These are phyloP conservation scores for Lophotis ruficrista DNA, from an alignment of 2,113 vertebrate genomes.

Conservation along the genomic window DNA sequence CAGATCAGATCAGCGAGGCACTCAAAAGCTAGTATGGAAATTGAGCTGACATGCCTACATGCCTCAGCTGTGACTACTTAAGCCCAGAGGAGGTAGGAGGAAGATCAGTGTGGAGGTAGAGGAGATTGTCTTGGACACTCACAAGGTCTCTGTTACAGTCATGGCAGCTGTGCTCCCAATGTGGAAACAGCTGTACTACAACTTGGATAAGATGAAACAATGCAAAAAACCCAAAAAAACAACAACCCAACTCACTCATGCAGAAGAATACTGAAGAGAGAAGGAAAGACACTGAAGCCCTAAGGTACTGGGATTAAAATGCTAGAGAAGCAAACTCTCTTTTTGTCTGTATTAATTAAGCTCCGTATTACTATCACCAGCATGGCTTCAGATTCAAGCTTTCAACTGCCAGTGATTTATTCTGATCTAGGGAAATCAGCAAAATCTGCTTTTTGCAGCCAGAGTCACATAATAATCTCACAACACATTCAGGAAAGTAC, in stretches of 20 bases:
- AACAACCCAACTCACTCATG: not conserved
- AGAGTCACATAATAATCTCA: not conserved
- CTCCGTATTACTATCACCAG: not conserved
- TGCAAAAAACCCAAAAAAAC: not conserved
- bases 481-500: not conserved
- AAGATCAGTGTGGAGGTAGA: not conserved
- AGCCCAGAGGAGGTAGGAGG: not conserved
- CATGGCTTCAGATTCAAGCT: slow-evolving; percentile 7
- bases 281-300: not conserved
- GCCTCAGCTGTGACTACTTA: not conserved
- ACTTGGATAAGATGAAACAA: not conserved
- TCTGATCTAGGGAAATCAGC: slow-evolving; percentile 44
- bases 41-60: not conserved
- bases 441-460: slow-evolving; percentile 27
- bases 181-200: not conserved
- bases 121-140: not conserved
- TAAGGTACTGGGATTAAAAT: slow-evolving; percentile 33
- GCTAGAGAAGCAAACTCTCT: not conserved
- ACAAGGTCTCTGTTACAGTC: not conserved
- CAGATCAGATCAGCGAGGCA: not conserved
- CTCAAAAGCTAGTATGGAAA: not conserved
- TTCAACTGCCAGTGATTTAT: slow-evolving; percentile 7
- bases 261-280: slow-evolving; percentile 1
- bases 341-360: slow-evolving; percentile 21
- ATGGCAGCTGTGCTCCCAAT: not conserved